Conservation (phyloP, 2,888 invertebrate species). For the Tuta absoluta region DNA sequence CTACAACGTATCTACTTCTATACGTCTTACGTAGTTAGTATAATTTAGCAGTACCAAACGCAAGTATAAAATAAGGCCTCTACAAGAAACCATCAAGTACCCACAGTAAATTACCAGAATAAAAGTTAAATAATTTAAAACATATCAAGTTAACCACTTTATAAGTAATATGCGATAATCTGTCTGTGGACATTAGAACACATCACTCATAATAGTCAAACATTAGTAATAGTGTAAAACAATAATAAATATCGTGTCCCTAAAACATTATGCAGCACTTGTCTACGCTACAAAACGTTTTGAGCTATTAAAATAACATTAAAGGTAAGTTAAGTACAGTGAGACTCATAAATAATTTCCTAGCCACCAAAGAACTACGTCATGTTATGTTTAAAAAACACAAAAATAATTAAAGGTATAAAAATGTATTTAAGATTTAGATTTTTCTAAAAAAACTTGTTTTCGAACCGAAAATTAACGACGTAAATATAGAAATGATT, state of each 20-base stretch:
- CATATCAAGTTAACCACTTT: neutral
- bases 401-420: too few species aligned
- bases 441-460: too few species aligned
- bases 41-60: too few species aligned
- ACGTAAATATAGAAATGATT: too few species aligned
- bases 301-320: constrained; percentile 39
- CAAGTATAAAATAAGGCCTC: too few species aligned
- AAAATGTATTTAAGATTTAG: neutral
- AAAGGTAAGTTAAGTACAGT: constrained; percentile 34
- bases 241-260: constrained; percentile 50
- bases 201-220: constrained; percentile 67
- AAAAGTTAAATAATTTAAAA: neutral
- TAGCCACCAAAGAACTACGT: neutral
- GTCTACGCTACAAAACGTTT: constrained; percentile 37
- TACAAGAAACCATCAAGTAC: too few species aligned
- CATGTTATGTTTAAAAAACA: too few species aligned
- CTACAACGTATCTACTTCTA: too few species aligned
- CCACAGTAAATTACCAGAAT: too few species aligned
- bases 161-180: constrained; percentile 58
- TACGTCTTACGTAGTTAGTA: too few species aligned
- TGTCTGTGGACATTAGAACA: constrained; percentile 55
- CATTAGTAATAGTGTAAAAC: constrained; percentile 66
- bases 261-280: constrained; percentile 48
- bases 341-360: constrained; percentile 9
- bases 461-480: too few species aligned